Base-by-base conservation (phyloP, 64 coral and sea anemone species). In the Actinia equina region DNA sequence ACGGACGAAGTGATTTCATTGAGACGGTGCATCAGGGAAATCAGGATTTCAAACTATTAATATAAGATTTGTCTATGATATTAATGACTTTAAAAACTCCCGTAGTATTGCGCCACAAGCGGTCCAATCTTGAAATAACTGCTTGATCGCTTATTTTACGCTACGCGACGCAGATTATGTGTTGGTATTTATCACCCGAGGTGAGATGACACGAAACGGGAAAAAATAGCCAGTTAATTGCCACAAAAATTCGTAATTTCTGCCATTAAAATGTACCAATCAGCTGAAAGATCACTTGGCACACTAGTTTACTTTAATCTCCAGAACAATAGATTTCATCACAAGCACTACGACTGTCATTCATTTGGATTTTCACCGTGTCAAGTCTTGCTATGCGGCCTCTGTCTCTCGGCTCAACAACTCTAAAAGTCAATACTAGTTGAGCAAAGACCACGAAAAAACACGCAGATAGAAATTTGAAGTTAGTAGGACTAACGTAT, bases 261-360 rank as follows among this genome's bases (percentile, higher is more conserved):
- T 74, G 5, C 25, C 2, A 74, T 74, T 30, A 74, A 16, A 74
- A 27, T 26, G 69, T 74, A 74, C 23, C 69, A 74, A 74, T 74
- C 69, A 74, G 23, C n/a, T 30, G 7, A 30, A 74, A 3, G n/a
- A 74, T 74, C 69, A 74, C 25, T 74, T 74, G 26, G 69, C 69
- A 74, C 69, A 15, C 69, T 16, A 26, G 69, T 74, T 74, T 74
- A 74, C 27, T 81, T 44, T 81, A 81, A 81, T 81, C 78, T 81
- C 52, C 22, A 19, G 45, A 52, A 81, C 78, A 81, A 81, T 81
- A 81, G 43, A 19, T 81, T 49, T 81, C 44, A 81, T 81, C 78
- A 81, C 43, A 25, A 81, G 44, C 20, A 81, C 6, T 49, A 19
- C 42, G 8, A 52, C 19, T 81, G 78, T 51, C 78, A 81, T 49